Percentiles rank a stretch among this genome's conserved stretches.
These are phyloP conservation scores for Penaeus monodon DNA, from an alignment of 2,888 invertebrate genomes.

Conservation along the genomic window DNA sequence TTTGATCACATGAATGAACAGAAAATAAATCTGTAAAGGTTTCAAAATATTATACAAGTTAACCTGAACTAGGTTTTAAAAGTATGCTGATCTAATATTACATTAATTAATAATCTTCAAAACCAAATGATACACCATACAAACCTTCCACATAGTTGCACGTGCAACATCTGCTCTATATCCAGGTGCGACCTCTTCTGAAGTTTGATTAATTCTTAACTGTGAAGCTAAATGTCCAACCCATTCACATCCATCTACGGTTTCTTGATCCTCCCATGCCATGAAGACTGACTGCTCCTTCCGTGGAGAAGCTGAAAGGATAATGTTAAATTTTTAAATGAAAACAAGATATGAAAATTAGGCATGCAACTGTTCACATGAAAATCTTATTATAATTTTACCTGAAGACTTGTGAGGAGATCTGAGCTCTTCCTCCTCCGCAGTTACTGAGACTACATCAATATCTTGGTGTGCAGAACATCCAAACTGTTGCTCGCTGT, in stretches of 20 bases:
- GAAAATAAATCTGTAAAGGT: too few relatives aligned
- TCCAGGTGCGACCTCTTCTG: constrained; percentile 30
- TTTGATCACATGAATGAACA: too few relatives aligned
- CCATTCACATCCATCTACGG: constrained; percentile 33
- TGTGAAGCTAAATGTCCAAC: constrained; percentile 34
- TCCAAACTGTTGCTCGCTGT: background rate
- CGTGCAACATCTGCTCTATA: constrained; percentile 35
- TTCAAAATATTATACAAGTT: too few relatives aligned
- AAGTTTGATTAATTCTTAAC: constrained; percentile 12
- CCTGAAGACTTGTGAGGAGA: background rate
- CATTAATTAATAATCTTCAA: background rate
- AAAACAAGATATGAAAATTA: too few relatives aligned
- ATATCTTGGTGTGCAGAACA: background rate
- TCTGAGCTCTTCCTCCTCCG: background rate
- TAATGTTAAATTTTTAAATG: background rate
- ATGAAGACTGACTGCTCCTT: constrained; percentile 1
- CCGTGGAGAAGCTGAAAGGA: constrained; percentile 18
- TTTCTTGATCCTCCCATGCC: constrained; percentile 26
- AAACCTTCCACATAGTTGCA: constrained; percentile 39
- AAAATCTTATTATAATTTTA: background rate
- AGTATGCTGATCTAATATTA: background rate
- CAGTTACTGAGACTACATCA: constrained; percentile 22
- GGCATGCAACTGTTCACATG: too few relatives aligned
- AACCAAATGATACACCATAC: too few relatives aligned
- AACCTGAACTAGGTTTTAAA: too few relatives aligned